Percentiles rank a stretch among this genome's conserved stretches.
Evolutionary conservation across 2,888 invertebrate species (phyloP).

Genomic region (Ecdyonurus torrentis): DNA sequence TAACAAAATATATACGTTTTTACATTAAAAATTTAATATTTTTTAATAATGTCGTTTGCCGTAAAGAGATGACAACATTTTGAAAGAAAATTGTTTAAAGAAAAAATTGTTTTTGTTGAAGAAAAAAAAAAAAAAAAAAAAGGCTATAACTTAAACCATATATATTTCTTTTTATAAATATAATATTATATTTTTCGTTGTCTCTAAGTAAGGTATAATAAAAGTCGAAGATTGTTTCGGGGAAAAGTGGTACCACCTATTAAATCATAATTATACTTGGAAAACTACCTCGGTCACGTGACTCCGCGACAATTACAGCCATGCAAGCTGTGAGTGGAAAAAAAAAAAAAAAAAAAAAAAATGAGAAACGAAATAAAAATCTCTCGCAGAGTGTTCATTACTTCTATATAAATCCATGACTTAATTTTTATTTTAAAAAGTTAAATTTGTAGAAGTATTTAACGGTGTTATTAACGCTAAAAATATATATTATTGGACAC

Average conservation of each 20-base stretch:
- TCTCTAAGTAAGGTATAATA: constrained; percentile 2
- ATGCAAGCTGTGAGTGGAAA: neutral
- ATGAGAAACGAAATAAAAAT: neutral
- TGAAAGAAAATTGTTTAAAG: neutral
- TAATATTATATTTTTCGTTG: too few species aligned
- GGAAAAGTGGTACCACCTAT: constrained; percentile 4
- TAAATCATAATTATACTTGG: constrained; percentile 4
- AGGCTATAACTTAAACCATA: too few species aligned
- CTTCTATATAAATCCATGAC: neutral
- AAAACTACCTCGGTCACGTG: constrained; percentile 1
- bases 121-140: too few species aligned
- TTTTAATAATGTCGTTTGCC: neutral
- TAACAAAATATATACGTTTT: neutral
- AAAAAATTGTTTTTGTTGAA: neutral
- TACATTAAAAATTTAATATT: neutral
- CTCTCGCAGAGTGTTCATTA: neutral
- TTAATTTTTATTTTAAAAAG: too few species aligned
- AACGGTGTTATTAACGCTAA: neutral
- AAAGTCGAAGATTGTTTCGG: constrained; percentile 3
- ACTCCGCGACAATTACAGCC: constrained; percentile 1
- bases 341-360: neutral
- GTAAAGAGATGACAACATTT: neutral
- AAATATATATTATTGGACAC: neutral
- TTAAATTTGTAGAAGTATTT: neutral
- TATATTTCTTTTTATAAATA: neutral